Conservation (phyloP, 2,797 vertebrate genomes). For the Microchirus variegatus region DNA sequence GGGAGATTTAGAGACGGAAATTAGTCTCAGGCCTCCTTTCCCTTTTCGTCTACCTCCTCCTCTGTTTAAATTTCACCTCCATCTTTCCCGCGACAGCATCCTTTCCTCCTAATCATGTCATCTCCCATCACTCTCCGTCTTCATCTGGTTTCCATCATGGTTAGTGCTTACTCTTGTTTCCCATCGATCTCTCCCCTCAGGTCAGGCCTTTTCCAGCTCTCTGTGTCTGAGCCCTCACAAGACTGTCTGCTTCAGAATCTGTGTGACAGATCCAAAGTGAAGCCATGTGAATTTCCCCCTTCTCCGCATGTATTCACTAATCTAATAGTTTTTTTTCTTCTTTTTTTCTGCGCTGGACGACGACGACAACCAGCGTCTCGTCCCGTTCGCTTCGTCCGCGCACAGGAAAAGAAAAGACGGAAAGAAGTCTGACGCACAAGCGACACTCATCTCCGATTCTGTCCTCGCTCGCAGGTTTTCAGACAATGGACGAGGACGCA, state of each 20-base stretch:
- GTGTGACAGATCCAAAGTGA: neutral
- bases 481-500: slow-evolving; percentile 35
- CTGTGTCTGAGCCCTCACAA: slow-evolving; percentile 41
- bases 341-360: slow-evolving; percentile 19
- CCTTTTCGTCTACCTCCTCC: slow-evolving; percentile 32
- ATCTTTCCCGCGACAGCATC: slow-evolving; percentile 5
- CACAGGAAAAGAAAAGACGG: slow-evolving; percentile 51
- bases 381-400: slow-evolving; percentile 38
- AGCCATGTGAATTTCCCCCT: slow-evolving; percentile 2
- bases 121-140: slow-evolving; percentile 24
- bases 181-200: slow-evolving; percentile 70
- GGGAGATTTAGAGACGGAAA: slow-evolving; percentile 60
- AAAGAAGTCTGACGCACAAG: slow-evolving; percentile 66
- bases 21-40: slow-evolving; percentile 28
- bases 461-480: slow-evolving; percentile 10
- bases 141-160: slow-evolving; percentile 79
- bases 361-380: slow-evolving; percentile 28
- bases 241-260: slow-evolving; percentile 29
- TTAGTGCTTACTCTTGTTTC: slow-evolving; percentile 70
- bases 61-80: neutral
- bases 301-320: neutral
- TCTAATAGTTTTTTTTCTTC: neutral
- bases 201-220: slow-evolving; percentile 47
- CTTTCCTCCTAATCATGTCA: slow-evolving; percentile 30
- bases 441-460: slow-evolving; percentile 25